Evolutionary conservation across 2,888 invertebrate genomes (phyloP).

Genomic region (Pasiphila rectangulata): DNA sequence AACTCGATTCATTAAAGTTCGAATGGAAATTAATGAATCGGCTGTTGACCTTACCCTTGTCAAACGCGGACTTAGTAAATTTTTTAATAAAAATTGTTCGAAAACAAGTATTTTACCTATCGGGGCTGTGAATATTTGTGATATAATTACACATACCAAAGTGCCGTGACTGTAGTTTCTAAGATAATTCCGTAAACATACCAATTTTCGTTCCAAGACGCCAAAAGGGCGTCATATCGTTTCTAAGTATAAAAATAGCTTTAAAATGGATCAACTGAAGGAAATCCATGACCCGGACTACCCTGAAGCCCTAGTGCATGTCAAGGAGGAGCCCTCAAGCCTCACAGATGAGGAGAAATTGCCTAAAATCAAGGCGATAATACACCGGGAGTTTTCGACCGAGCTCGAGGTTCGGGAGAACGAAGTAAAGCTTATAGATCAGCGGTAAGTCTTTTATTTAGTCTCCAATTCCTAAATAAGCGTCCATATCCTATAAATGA

Average conservation of each 20-base stretch:
- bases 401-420: constrained; percentile 86
- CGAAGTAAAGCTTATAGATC: constrained; percentile 86
- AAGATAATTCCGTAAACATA: constrained; percentile 32
- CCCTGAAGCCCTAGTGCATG: constrained; percentile 50
- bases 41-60: constrained; percentile 67
- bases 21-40: constrained; percentile 44
- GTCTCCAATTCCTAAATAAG: constrained; percentile 13
- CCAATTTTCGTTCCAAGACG: constrained; percentile 40
- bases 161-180: constrained; percentile 32
- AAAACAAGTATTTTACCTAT: constrained; percentile 40
- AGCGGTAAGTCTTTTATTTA: constrained; percentile 70
- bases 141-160: constrained; percentile 44
- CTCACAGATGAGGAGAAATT: constrained; percentile 64
- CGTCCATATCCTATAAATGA: background rate
- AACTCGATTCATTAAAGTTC: no score
- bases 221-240: constrained; percentile 52
- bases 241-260: constrained; percentile 44
- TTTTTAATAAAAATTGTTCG: constrained; percentile 40
- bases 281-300: constrained; percentile 84
- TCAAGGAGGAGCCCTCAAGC: constrained; percentile 47
- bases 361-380: constrained; percentile 81
- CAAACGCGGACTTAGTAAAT: constrained; percentile 58
- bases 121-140: constrained; percentile 48
- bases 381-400: constrained; percentile 85
- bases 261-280: constrained; percentile 62